Percentiles rank a stretch among this genome's conserved stretches.
These are phyloP conservation scores for Eupithecia centaureata DNA, from an alignment of 2,888 invertebrate genomes.

Conservation along the genomic window DNA sequence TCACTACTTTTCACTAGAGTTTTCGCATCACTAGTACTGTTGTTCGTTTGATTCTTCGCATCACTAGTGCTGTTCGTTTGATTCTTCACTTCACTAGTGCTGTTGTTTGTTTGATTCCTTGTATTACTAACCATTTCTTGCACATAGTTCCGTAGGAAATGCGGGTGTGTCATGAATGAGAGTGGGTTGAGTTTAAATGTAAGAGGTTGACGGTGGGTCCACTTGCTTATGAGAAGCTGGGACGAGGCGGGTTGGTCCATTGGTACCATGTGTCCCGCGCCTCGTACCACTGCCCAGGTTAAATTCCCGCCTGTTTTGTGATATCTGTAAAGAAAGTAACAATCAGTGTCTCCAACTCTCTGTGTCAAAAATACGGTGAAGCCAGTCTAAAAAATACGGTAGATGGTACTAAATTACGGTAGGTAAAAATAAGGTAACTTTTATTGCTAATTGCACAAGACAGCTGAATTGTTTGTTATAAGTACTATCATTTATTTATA, in stretches of 20 bases:
- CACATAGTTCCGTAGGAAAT: constrained; percentile 45
- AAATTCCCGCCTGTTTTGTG: constrained; percentile 71
- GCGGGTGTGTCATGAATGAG: constrained; percentile 21
- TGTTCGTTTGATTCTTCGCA: constrained; percentile 13
- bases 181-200: not conserved
- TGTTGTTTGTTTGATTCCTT: constrained; percentile 20
- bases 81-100: not conserved
- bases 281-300: constrained; percentile 83
- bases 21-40: not conserved
- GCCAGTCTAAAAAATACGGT: too few species aligned
- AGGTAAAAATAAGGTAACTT: too few species aligned
- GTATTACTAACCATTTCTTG: not conserved
- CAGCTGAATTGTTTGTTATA: too few species aligned
- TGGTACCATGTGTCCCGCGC: constrained; percentile 87
- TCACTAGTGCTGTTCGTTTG: not conserved
- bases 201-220: constrained; percentile 67
- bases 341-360: too few species aligned
- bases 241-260: constrained; percentile 82
- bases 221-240: constrained; percentile 82
- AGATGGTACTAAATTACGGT: too few species aligned
- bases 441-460: too few species aligned
- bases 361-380: too few species aligned
- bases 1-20: not conserved
- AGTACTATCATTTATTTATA: too few species aligned
- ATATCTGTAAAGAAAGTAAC: constrained; percentile 9